A percentile compares a stretch with the other conserved stretches of the same genome.
These are phyloP conservation scores for Malacoctenus gilli DNA, from an alignment of 2,797 vertebrate species.

Conservation along the genomic window DNA sequence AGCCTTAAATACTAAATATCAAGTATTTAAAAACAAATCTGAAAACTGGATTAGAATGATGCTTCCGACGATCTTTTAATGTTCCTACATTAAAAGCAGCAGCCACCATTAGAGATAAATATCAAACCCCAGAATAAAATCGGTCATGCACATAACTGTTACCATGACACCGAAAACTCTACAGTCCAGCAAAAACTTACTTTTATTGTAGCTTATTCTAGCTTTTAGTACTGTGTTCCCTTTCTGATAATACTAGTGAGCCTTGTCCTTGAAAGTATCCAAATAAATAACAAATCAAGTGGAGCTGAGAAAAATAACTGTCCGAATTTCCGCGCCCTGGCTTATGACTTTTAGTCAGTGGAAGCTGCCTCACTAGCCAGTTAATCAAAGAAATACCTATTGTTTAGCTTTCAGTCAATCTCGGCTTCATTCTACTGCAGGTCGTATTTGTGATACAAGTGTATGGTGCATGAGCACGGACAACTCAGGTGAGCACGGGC, in stretches of 20 bases:
- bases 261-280: slow-evolving; percentile 56
- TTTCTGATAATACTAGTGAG: slow-evolving; percentile 40
- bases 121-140: slow-evolving; percentile 72
- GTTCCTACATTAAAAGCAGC: slow-evolving; percentile 53
- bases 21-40: slow-evolving; percentile 54
- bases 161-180: slow-evolving; percentile 58
- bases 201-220: slow-evolving; percentile 31
- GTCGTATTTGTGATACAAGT: slow-evolving; percentile 37
- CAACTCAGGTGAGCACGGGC: slow-evolving; percentile 51
- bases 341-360: slow-evolving; percentile 60
- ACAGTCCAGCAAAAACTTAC: slow-evolving; percentile 31
- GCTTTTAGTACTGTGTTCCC: slow-evolving; percentile 42
- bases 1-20: slow-evolving; percentile 68
- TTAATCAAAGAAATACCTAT: slow-evolving; percentile 36
- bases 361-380: slow-evolving; percentile 60
- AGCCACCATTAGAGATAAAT: slow-evolving; percentile 61
- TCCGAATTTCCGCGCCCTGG: slow-evolving; percentile 48
- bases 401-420: slow-evolving; percentile 32
- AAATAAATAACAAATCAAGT: slow-evolving; percentile 71
- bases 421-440: slow-evolving; percentile 39
- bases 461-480: slow-evolving; percentile 51
- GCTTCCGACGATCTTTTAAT: slow-evolving; percentile 46
- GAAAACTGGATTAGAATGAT: slow-evolving; percentile 44
- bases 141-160: slow-evolving; percentile 63
- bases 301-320: slow-evolving; percentile 60